Conservation (phyloP, 2,113 vertebrate genomes). For the Hippocampus zosterae region DNA sequence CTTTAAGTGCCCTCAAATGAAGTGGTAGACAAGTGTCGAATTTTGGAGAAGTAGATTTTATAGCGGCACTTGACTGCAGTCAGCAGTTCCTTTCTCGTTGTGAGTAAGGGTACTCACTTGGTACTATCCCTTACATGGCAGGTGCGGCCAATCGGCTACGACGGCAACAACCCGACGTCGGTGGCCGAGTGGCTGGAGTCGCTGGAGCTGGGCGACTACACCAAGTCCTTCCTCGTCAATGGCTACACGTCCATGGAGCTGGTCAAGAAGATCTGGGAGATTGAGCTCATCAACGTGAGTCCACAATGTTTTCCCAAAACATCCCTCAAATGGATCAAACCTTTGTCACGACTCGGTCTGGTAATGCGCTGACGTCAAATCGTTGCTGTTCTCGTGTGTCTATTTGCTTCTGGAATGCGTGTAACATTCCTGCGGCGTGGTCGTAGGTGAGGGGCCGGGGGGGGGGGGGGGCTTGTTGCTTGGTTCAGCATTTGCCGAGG, state of each 20-base stretch:
- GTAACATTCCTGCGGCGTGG: neutral
- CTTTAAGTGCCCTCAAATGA: neutral
- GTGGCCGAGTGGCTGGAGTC: constrained; percentile 98
- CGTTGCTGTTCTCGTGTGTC: neutral
- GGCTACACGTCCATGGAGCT: constrained; percentile 98
- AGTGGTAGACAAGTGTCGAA: constrained; percentile 3
- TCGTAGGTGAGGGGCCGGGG: neutral
- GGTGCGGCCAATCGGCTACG: constrained; percentile 89
- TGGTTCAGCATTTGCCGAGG: constrained; percentile 6
- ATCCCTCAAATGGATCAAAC: neutral
- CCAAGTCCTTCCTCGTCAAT: constrained; percentile 95
- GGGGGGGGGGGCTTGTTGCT: neutral
- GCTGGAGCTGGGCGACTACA: constrained; percentile 94
- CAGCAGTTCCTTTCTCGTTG: constrained; percentile 38
- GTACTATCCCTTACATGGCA: constrained; percentile 41
- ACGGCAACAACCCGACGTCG: constrained; percentile 91
- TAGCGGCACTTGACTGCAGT: constrained; percentile 29
- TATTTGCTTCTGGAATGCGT: neutral
- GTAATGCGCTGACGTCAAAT: neutral
- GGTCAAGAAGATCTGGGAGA: constrained; percentile 98
- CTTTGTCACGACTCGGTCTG: neutral
- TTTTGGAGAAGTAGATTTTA: constrained; percentile 33
- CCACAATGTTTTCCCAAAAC: neutral
- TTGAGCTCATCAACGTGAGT: constrained; percentile 97
- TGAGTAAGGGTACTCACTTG: constrained; percentile 8